Base-by-base conservation (phyloP, 1,140 invertebrate species). In the Zaprionus tsacasi region DNA sequence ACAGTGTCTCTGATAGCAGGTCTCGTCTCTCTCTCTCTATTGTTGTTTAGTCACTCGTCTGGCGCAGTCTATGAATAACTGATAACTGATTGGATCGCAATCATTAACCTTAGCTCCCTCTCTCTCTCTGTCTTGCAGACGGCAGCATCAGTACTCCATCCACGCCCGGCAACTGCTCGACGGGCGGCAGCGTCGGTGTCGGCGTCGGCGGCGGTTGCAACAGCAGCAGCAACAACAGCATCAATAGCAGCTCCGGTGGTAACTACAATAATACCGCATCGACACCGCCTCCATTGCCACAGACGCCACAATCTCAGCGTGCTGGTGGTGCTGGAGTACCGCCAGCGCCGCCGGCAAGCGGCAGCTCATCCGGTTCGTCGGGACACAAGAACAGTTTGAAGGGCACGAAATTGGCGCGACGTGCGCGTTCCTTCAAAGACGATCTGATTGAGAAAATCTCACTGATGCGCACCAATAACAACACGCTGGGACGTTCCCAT, bases 361-460 rank as follows among this genome's bases (percentile, higher is more conserved):
- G 40, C n/a, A n/a, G 40, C 3, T 45, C 40, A 5, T 6, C 40
- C 12, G 55, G 81, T 8, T 79, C 88, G 21, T 92, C 91, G 56
- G 91, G 91, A 1, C 95, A 95, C 87, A 95, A 95, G 82, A 94
- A 95, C 57, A 95, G 95, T 57, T 93, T 95, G 89, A 95, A 96
- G 79, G 95, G 95, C 78, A 96, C 96, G 65, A 97, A 97, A 92
- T 94, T 98, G 92, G 96, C 97, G 43, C 94, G 96, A 67, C 94
- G 97, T 64, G 97, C 97, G 50, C 95, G 97, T 74, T 97, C 97
- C 75, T 98, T 98, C 93, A 98, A 98, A 93, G 97, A 98, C 94
- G 97, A 98, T 93, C 95, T 98, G 83, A 94, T 98, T 85, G 97
- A 97, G 91, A 97, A 96, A 93, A 95, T 98, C 83, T 96, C 96